A percentile compares a stretch with the other conserved stretches of the same genome.
These are phyloP conservation scores for Stegostoma tigrinum DNA, from an alignment of 2,113 vertebrate genomes.

Conservation along the genomic window DNA sequence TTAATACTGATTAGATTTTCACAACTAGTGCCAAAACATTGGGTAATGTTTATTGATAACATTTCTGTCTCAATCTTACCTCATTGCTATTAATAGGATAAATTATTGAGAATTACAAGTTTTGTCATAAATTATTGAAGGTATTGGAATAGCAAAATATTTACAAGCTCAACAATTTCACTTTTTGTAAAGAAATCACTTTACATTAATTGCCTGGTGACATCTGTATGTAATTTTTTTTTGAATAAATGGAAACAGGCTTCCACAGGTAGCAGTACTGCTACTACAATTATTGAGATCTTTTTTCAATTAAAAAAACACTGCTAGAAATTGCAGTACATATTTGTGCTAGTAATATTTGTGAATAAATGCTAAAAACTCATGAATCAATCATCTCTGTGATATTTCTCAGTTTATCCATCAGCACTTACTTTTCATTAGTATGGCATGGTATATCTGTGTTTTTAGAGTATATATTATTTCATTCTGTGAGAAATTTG, in stretches of 20 bases:
- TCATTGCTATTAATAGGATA: neutral
- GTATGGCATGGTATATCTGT: neutral
- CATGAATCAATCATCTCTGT: neutral
- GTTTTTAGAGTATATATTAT: neutral
- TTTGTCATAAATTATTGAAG: neutral
- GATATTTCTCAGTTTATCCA: neutral
- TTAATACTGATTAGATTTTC: neutral
- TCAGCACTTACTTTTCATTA: neutral
- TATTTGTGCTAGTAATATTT: neutral
- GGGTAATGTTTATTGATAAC: neutral
- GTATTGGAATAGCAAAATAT: neutral
- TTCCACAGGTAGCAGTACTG: neutral
- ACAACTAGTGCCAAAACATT: neutral
- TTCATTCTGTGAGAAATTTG: neutral
- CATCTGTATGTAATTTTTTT: neutral
- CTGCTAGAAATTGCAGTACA: neutral
- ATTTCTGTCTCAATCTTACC: neutral
- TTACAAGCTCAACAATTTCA: neutral
- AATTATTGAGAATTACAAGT: neutral
- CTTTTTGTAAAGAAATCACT: neutral
- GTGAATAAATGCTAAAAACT: neutral
- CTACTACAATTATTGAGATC: neutral
- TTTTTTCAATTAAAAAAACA: neutral
- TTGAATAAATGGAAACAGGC: neutral
- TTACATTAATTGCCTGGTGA: neutral